Evolutionary conservation across 2,113 vertebrate species (phyloP).

Genomic region (Catharus fuscescens): DNA sequence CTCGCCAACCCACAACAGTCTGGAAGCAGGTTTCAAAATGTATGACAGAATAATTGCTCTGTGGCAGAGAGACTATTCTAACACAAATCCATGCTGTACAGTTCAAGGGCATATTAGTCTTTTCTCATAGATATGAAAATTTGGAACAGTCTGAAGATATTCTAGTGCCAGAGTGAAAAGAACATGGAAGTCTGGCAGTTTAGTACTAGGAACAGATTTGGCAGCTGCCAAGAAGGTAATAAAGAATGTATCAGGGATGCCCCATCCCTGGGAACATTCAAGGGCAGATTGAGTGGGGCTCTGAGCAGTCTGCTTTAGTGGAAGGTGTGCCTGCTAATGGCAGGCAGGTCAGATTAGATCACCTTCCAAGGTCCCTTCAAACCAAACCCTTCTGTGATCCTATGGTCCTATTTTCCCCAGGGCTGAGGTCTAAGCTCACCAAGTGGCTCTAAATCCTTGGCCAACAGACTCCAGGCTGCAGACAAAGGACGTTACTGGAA

Average conservation of each 20-base stretch:
- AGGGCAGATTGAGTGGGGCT: background rate
- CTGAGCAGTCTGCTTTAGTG: background rate
- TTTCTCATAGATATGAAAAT: background rate
- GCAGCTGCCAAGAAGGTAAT: background rate
- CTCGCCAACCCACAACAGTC: no score
- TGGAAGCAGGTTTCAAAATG: background rate
- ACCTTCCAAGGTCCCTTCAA: background rate
- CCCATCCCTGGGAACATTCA: background rate
- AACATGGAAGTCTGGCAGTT: rapidly evolving
- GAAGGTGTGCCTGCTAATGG: background rate
- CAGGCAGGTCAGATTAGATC: background rate
- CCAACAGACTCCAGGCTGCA: background rate
- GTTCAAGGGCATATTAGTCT: background rate
- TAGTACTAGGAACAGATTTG: background rate
- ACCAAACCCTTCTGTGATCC: background rate
- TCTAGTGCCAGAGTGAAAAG: background rate
- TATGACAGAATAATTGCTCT: background rate
- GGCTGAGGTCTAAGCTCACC: background rate
- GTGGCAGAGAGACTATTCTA: background rate
- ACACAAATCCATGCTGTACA: background rate
- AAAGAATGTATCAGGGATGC: background rate
- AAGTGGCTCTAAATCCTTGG: background rate
- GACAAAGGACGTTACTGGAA: background rate
- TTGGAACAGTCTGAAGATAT: background rate
- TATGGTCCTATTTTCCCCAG: background rate